A percentile compares a stretch with the other conserved stretches of the same genome.
These are phyloP conservation scores for Gila robusta DNA, from an alignment of 2,797 vertebrate species.

Conservation along the genomic window DNA sequence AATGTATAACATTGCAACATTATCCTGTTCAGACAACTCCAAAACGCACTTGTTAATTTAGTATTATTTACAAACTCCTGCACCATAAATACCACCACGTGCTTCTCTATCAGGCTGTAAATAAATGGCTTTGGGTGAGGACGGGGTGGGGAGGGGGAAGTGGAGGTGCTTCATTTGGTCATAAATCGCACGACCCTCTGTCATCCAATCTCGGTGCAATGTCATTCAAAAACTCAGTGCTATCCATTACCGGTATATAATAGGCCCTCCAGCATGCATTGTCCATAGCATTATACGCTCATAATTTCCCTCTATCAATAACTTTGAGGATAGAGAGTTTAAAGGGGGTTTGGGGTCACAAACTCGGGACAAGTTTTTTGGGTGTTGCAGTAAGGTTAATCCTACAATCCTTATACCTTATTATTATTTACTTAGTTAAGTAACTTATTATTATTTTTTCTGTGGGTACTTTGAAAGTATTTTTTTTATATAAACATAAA, in stretches of 20 bases:
- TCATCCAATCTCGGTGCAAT: conserved; percentile 84
- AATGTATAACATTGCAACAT: conserved; percentile 2
- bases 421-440: background rate
- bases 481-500: background rate
- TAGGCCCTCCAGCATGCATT: conserved; percentile 81
- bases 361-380: conserved; percentile 66
- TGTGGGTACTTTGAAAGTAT: background rate
- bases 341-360: conserved; percentile 63
- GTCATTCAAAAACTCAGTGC: conserved; percentile 81
- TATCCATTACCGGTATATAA: conserved; percentile 84
- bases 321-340: conserved; percentile 76
- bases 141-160: conserved; percentile 23
- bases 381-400: conserved; percentile 21
- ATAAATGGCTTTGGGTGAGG: conserved; percentile 72
- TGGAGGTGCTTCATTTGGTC: conserved; percentile 69
- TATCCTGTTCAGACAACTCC: conserved; percentile 9
- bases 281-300: conserved; percentile 83
- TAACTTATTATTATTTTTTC: background rate
- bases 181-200: conserved; percentile 81
- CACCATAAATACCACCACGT: conserved; percentile 79
- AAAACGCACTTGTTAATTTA: conserved; percentile 47
- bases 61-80: conserved; percentile 75
- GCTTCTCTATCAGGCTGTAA: conserved; percentile 78
- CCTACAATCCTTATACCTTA: background rate
- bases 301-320: conserved; percentile 86